Percentiles rank a stretch among this genome's conserved stretches.
These are phyloP conservation scores for Hystrix brachyura DNA, from an alignment of 2,113 vertebrate species.

Conservation along the genomic window DNA sequence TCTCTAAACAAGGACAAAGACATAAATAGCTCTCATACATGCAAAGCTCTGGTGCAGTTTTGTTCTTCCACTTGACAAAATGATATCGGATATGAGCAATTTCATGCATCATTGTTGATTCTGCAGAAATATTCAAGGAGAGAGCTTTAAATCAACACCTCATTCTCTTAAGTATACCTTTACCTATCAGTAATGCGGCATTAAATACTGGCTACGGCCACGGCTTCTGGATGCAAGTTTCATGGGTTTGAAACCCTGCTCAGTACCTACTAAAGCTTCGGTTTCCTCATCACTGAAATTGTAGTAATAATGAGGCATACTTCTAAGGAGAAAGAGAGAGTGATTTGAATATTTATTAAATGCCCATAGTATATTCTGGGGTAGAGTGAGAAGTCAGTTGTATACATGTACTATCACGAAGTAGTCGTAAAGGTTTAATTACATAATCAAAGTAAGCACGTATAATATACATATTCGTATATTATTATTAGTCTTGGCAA, in stretches of 20 bases:
- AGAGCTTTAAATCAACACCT: neutral
- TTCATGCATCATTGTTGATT: neutral
- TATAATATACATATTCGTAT: neutral
- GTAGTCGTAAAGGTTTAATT: conserved; percentile 1
- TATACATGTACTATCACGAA: neutral
- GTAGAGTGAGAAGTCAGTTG: neutral
- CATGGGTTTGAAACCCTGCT: neutral
- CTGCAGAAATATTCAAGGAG: neutral
- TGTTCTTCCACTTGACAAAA: neutral
- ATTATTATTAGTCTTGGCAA: conserved; percentile 63
- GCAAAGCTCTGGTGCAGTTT: neutral
- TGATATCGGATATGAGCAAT: too few species aligned
- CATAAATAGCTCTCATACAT: neutral
- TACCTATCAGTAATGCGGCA: neutral
- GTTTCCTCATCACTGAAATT: conserved; percentile 15
- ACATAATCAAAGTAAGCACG: neutral
- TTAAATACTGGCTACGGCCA: neutral
- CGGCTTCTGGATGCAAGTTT: neutral
- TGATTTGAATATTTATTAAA: neutral
- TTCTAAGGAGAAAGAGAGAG: neutral
- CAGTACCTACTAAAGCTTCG: neutral
- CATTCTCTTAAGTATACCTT: neutral
- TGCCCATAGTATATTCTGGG: neutral
- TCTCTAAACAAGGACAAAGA: neutral
- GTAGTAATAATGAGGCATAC: neutral